These are phyloP conservation scores for Mechanitis mazaeus DNA, from an alignment of 2,888 invertebrate species.

Conservation along the genomic window DNA sequence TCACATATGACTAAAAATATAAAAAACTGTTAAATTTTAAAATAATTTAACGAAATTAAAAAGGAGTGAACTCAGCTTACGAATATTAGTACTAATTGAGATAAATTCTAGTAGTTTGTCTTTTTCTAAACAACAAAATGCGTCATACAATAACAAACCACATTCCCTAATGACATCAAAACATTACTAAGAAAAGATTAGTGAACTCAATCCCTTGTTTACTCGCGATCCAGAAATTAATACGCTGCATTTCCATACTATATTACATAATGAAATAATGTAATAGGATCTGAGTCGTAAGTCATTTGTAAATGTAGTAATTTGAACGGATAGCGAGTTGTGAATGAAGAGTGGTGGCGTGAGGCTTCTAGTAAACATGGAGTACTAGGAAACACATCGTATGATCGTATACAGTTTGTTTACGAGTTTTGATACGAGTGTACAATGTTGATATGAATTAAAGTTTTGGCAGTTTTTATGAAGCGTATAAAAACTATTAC, in stretches of 20 bases:
- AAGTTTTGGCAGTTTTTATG: too few species aligned
- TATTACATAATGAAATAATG: constrained; percentile 34
- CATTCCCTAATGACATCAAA: not conserved
- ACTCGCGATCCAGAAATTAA: not conserved
- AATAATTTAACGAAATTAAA: too few species aligned
- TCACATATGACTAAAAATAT: too few species aligned
- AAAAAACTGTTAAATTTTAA: too few species aligned
- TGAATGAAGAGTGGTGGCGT: constrained; percentile 51
- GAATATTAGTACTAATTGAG: too few species aligned
- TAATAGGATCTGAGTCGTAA: constrained; percentile 35
- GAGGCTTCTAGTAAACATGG: constrained; percentile 19
- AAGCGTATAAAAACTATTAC: too few species aligned
- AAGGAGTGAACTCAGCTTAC: too few species aligned
- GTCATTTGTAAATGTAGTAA: constrained; percentile 37
- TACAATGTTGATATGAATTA: too few species aligned
- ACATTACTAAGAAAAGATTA: constrained; percentile 2
- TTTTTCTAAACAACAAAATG: too few species aligned
- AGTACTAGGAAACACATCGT: constrained; percentile 23
- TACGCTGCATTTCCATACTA: constrained; percentile 17
- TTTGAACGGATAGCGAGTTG: constrained; percentile 37
- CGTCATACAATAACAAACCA: not conserved
- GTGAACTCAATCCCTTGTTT: not conserved
- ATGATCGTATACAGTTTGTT: constrained; percentile 14
- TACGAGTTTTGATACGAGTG: too few species aligned
- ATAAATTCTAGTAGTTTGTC: too few species aligned